These are phyloP conservation scores for Mola mola DNA, from an alignment of 2,113 vertebrate genomes.

Conservation along the genomic window DNA sequence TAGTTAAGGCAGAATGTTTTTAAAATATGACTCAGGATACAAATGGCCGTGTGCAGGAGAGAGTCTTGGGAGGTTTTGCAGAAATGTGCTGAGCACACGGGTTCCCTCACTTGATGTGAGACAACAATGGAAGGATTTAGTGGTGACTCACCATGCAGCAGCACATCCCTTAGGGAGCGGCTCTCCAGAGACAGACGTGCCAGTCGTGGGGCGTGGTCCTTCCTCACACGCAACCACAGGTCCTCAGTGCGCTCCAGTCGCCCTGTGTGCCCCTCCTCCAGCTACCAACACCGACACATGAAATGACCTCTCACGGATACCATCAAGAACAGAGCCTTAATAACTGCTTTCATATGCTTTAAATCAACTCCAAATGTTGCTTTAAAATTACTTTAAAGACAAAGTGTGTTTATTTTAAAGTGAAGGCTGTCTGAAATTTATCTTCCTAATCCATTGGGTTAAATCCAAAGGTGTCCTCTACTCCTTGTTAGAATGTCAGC, in stretches of 20 bases:
- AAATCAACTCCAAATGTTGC: too few species aligned
- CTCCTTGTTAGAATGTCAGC: background rate
- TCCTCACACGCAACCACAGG: slow-evolving; percentile 94
- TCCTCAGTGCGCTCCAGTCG: slow-evolving; percentile 96
- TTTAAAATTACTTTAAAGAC: too few species aligned
- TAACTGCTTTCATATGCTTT: too few species aligned
- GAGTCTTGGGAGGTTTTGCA: background rate
- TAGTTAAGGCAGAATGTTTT: background rate
- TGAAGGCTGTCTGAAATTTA: too few species aligned
- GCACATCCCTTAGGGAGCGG: slow-evolving; percentile 92
- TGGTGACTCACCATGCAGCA: slow-evolving; percentile 85
- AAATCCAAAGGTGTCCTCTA: too few species aligned
- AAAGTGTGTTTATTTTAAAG: too few species aligned
- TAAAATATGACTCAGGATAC: background rate
- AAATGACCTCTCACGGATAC: slow-evolving; percentile 5
- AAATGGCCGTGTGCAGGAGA: background rate
- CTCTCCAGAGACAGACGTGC: slow-evolving; percentile 96
- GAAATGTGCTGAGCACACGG: background rate
- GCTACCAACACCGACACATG: slow-evolving; percentile 71
- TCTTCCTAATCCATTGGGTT: too few species aligned
- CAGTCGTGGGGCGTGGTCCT: slow-evolving; percentile 94
- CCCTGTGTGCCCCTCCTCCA: slow-evolving; percentile 96
- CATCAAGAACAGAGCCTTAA: background rate
- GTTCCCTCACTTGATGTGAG: background rate
- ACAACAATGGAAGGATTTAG: background rate